Conservation (phyloP, 2,113 vertebrate genomes). For the Burhinus bistriatus region DNA sequence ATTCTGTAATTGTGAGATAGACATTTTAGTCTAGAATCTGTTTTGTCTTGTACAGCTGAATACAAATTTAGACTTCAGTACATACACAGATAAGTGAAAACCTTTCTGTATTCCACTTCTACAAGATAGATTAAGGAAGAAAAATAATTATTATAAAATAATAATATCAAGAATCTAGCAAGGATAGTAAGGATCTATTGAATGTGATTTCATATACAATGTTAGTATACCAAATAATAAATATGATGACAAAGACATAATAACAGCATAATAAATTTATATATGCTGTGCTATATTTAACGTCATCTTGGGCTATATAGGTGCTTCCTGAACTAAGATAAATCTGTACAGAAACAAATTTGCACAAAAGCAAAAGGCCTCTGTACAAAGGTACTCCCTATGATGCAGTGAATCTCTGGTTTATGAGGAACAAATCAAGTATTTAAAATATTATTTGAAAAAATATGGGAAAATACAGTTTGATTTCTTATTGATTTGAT, state of each 20-base stretch:
- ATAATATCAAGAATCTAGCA: not conserved
- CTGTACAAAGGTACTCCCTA: not conserved
- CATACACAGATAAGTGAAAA: not conserved
- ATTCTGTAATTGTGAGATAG: not conserved
- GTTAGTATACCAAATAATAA: not conserved
- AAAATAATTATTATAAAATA: not conserved
- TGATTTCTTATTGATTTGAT: not conserved
- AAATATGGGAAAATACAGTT: not conserved
- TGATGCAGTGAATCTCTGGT: not conserved
- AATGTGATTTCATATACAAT: not conserved
- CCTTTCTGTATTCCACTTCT: not conserved
- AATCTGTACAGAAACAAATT: not conserved
- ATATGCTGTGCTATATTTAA: not conserved
- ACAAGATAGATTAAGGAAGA: not conserved
- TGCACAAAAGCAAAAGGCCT: not conserved
- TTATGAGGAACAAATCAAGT: not conserved
- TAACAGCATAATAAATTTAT: not conserved
- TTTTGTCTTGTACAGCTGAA: not conserved
- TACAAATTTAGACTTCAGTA: not conserved
- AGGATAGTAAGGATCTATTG: not conserved
- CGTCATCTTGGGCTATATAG: not conserved
- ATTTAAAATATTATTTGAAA: not conserved
- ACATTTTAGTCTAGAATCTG: not conserved
- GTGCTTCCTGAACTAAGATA: not conserved
- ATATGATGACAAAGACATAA: not conserved